These are phyloP conservation scores for Xestia rhomboidea DNA, from an alignment of 2,888 invertebrate species.

Conservation along the genomic window DNA sequence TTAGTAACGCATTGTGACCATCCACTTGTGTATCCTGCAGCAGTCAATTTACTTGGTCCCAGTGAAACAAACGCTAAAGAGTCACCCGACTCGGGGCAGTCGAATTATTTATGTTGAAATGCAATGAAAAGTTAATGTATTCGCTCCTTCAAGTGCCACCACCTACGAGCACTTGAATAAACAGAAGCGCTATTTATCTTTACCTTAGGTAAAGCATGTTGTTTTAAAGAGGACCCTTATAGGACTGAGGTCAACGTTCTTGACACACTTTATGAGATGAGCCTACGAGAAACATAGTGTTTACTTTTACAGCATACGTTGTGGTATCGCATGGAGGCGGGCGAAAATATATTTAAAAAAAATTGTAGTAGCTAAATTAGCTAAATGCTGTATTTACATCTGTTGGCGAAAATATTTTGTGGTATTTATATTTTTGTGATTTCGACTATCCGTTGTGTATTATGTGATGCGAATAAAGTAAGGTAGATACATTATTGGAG, in stretches of 20 bases:
- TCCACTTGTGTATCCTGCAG: conserved; percentile 57
- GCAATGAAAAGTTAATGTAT: conserved; percentile 73
- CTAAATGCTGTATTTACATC: not conserved
- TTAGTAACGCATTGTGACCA: conserved; percentile 68
- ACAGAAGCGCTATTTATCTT: conserved; percentile 84
- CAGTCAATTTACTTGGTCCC: conserved; percentile 60
- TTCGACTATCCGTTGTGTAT: conserved; percentile 22
- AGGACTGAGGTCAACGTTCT: conserved; percentile 81
- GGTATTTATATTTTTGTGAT: conserved; percentile 23
- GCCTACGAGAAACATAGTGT: conserved; percentile 61
- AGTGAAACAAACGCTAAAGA: conserved; percentile 61
- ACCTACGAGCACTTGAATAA: conserved; percentile 84
- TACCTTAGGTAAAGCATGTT: conserved; percentile 80
- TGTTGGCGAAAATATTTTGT: conserved; percentile 14
- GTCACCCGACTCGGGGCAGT: conserved; percentile 40
- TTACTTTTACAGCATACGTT: conserved; percentile 38
- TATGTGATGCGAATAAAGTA: conserved; percentile 54
- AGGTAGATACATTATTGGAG: conserved; percentile 58
- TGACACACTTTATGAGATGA: conserved; percentile 76
- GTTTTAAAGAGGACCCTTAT: conserved; percentile 80
- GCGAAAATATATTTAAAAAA: conserved; percentile 13
- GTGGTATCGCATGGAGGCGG: conserved; percentile 15
- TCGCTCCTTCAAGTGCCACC: conserved; percentile 79
- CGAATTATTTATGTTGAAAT: conserved; percentile 66
- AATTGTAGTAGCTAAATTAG: conserved; percentile 16